These are phyloP conservation scores for Campoplex capitator DNA, from an alignment of 2,888 invertebrate species.

Conservation along the genomic window DNA sequence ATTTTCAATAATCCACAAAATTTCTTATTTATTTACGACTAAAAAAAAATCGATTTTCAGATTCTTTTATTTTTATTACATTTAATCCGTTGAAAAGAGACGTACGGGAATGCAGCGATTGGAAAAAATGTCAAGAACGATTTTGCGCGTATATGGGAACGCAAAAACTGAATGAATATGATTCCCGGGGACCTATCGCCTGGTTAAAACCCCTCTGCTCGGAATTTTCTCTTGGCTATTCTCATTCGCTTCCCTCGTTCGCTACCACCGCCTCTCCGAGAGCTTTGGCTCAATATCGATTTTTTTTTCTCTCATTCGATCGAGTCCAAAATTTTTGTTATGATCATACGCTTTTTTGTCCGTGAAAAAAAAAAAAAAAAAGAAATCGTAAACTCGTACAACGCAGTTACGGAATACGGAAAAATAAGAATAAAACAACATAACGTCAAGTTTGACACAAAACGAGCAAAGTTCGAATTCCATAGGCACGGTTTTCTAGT, in stretches of 20 bases:
- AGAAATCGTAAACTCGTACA: background rate
- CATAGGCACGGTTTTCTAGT: background rate
- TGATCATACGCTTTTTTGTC: background rate
- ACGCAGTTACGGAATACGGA: background rate
- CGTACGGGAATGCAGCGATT: background rate
- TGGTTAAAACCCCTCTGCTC: conserved; percentile 39
- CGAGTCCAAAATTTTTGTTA: conserved; percentile 33
- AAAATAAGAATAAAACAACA: conserved; percentile 17
- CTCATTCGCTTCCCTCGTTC: conserved; percentile 32
- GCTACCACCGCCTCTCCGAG: conserved; percentile 36
- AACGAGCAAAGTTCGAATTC: conserved; percentile 26
- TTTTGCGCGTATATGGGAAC: conserved; percentile 26
- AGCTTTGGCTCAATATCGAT: conserved; percentile 36
- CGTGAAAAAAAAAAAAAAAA: conserved; percentile 17
- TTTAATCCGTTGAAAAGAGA: background rate
- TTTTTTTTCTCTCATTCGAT: conserved; percentile 33
- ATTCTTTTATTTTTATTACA: background rate
- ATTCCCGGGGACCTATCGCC: conserved; percentile 29
- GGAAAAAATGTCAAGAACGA: conserved; percentile 11
- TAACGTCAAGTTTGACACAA: conserved; percentile 16
- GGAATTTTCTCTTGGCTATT: conserved; percentile 8
- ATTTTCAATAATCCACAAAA: no score
- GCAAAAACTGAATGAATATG: conserved; percentile 33
- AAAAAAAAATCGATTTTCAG: background rate
- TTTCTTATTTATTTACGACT: background rate